Percentiles rank a stretch among this genome's conserved stretches.
phyloP scores from a whole-genome alignment of 1,140 invertebrate genomes.

The Drosophila ambigua region DNA sequence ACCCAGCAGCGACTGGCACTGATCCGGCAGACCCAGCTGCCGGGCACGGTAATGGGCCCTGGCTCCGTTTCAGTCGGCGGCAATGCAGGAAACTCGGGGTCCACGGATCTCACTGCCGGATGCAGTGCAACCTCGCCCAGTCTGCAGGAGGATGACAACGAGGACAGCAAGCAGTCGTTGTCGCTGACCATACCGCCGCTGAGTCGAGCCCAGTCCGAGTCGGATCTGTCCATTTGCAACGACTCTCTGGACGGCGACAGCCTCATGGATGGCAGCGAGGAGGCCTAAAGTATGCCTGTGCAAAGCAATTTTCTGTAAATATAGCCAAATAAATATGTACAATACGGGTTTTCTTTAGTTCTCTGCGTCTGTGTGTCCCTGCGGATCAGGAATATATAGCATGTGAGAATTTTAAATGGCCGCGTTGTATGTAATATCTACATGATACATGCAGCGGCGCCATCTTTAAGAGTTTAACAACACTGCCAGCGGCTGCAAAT shows the following conservation, averaged over 20 bases:
- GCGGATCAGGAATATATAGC: background rate
- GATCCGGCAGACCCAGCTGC: slow-evolving; percentile 86
- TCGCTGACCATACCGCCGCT: slow-evolving; percentile 50
- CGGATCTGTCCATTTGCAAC: slow-evolving; percentile 81
- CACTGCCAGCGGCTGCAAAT: too few species aligned
- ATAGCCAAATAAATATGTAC: slow-evolving; percentile 68
- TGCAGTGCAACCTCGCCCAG: slow-evolving; percentile 49
- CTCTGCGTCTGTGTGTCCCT: background rate
- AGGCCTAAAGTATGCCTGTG: slow-evolving; percentile 53
- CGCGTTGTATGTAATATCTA: too few species aligned
- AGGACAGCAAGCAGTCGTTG: slow-evolving; percentile 74
- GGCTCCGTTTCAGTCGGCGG: background rate
- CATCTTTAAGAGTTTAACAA: too few species aligned
- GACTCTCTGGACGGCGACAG: slow-evolving; percentile 79
- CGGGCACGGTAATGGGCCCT: slow-evolving; percentile 35
- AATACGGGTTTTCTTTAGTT: slow-evolving; percentile 30
- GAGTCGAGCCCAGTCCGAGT: slow-evolving; percentile 71
- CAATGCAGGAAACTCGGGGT: slow-evolving; percentile 29
- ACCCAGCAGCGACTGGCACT: slow-evolving; percentile 94
- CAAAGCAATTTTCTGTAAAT: slow-evolving; percentile 55
- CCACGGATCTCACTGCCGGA: slow-evolving; percentile 26
- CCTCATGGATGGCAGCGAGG: slow-evolving; percentile 74
- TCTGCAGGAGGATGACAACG: slow-evolving; percentile 69
- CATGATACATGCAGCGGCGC: too few species aligned
- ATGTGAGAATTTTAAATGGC: background rate